Percentiles rank a stretch among this genome's conserved stretches.
Evolutionary conservation across 2,113 vertebrate genomes (phyloP).

Genomic region (Brienomyrus brachyistius): DNA sequence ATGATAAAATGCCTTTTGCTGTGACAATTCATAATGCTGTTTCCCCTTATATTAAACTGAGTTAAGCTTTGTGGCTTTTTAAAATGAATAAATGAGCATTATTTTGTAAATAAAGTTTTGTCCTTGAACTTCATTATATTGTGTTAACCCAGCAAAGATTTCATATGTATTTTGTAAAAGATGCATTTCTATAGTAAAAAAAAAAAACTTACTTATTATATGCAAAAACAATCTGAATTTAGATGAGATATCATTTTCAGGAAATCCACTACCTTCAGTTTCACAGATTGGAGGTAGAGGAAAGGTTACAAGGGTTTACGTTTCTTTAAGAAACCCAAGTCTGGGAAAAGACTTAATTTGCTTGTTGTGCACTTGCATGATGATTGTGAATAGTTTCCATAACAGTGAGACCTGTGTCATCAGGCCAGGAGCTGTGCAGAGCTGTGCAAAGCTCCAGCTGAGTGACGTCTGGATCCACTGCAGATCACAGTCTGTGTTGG

Average conservation of each 20-base stretch:
- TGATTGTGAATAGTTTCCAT: constrained; percentile 15
- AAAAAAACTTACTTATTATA: constrained; percentile 3
- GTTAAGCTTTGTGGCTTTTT: constrained; percentile 47
- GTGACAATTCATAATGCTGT: constrained; percentile 58
- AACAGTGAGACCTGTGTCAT: constrained; percentile 23
- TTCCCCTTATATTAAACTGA: constrained; percentile 48
- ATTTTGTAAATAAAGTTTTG: constrained; percentile 41
- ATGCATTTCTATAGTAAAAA: constrained; percentile 17
- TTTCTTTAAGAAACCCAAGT: constrained; percentile 22
- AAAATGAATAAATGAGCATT: constrained; percentile 40
- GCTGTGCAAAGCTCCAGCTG: constrained; percentile 37
- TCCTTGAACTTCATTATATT: constrained; percentile 18
- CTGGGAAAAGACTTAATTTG: constrained; percentile 33
- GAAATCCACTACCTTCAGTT: constrained; percentile 69
- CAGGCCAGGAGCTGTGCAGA: constrained; percentile 48
- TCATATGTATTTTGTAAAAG: constrained; percentile 26
- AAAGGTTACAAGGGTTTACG: constrained; percentile 27
- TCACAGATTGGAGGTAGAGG: constrained; percentile 50
- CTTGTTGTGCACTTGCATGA: constrained; percentile 44
- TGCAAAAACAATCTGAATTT: constrained; percentile 12
- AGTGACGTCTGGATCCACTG: constrained; percentile 31
- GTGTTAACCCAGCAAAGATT: background rate
- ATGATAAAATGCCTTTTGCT: constrained; percentile 62
- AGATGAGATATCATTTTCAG: constrained; percentile 54
- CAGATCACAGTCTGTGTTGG: constrained; percentile 23